A percentile compares a stretch with the other conserved stretches of the same genome.
Evolutionary conservation across 1,140 invertebrate genomes (phyloP).

Genomic region (Listronotus bonariensis): DNA sequence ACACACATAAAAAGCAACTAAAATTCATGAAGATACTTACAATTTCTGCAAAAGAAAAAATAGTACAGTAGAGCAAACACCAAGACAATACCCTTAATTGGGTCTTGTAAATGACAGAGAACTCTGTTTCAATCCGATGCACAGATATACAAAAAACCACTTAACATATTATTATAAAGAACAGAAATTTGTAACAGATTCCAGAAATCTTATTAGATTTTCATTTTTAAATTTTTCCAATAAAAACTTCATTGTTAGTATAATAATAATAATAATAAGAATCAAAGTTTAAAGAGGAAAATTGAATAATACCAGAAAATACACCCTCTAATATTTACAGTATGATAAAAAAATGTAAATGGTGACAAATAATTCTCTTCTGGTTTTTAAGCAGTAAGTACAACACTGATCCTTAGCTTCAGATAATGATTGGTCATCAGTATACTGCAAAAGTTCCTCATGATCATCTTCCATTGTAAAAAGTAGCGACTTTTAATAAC

Average conservation of each 20-base stretch:
- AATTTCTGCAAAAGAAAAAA: conserved; percentile 65
- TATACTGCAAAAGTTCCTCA: conserved; percentile 43
- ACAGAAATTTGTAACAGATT: conserved; percentile 41
- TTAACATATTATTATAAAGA: conserved; percentile 42
- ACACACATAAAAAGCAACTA: too few species aligned
- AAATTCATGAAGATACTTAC: too few species aligned
- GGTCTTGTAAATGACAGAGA: conserved; percentile 65
- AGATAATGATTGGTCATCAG: conserved; percentile 44
- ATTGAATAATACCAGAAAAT: conserved; percentile 46
- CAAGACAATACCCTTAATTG: conserved; percentile 63
- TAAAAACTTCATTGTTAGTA: conserved; percentile 38
- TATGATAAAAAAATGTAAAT: conserved; percentile 36
- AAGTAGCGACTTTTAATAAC: too few species aligned
- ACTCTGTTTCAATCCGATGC: conserved; percentile 55
- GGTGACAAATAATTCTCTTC: conserved; percentile 27
- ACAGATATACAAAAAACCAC: conserved; percentile 47
- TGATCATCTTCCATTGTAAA: conserved; percentile 40
- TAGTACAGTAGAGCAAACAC: conserved; percentile 65
- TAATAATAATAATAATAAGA: conserved; percentile 36
- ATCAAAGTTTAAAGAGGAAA: conserved; percentile 32
- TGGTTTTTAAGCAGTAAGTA: conserved; percentile 37
- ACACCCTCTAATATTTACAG: conserved; percentile 46
- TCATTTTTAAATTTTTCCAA: conserved; percentile 42
- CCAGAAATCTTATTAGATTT: conserved; percentile 34
- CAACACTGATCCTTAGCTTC: conserved; percentile 44